Evolutionary conservation across 2,113 vertebrate species (phyloP).

Genomic region (Oreochromis spilurus): DNA sequence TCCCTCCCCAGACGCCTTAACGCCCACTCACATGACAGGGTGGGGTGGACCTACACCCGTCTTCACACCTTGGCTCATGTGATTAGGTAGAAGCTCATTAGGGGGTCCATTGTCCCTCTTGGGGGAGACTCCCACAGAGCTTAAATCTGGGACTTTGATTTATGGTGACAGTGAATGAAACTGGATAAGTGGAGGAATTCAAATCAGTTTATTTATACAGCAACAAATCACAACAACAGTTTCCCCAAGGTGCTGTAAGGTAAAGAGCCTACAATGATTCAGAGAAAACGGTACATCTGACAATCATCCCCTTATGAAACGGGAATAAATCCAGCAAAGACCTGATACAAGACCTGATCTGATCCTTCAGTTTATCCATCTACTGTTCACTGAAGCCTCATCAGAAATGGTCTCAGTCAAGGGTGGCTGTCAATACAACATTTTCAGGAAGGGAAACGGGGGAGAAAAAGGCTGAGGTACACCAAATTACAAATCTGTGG

Average conservation of each 20-base stretch:
- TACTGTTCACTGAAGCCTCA: background rate
- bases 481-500: too few species aligned
- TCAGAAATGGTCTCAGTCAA: background rate
- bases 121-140: accelerated
- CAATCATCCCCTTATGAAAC: background rate
- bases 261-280: background rate
- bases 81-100: background rate
- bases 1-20: accelerated
- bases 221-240: accelerated
- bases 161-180: background rate
- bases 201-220: background rate
- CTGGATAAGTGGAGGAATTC: accelerated
- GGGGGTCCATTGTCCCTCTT: background rate
- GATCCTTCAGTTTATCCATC: background rate
- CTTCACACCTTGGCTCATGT: background rate
- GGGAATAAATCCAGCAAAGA: background rate
- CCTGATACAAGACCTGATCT: too few species aligned
- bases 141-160: background rate
- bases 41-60: background rate
- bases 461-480: background rate
- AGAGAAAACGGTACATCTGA: background rate
- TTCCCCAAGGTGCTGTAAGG: background rate
- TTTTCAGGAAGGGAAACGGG: background rate
- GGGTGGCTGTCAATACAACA: background rate
- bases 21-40: accelerated